Evolutionary conservation across 1,140 invertebrate species (phyloP).

Genomic region (Lepidotrigona ventralis): DNA sequence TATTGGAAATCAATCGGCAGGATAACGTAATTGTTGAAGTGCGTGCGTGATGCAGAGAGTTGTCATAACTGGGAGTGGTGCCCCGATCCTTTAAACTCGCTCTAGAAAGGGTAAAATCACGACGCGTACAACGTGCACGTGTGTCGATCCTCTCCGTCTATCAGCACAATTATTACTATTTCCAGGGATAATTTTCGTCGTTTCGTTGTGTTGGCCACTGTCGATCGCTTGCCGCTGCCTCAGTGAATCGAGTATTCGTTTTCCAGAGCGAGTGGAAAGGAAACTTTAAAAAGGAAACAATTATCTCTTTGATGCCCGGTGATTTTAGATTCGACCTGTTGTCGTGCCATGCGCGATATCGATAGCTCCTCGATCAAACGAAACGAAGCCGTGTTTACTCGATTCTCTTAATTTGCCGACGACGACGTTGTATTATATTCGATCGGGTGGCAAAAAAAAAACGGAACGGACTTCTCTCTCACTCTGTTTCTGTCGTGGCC

Average conservation of each 20-base stretch:
- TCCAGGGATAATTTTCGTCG: slow-evolving; percentile 14
- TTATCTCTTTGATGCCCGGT: slow-evolving; percentile 16
- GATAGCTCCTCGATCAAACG: background rate
- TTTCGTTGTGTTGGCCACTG: background rate
- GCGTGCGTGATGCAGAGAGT: slow-evolving; percentile 4
- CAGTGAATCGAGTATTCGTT: background rate
- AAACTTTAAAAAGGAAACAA: slow-evolving; percentile 10
- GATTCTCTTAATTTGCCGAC: background rate
- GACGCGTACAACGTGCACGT: background rate
- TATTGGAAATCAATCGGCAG: slow-evolving; percentile 48
- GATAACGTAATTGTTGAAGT: slow-evolving; percentile 44
- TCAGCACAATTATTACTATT: background rate
- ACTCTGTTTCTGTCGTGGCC: too few relatives aligned
- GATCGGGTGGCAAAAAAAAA: background rate
- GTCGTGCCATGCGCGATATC: background rate
- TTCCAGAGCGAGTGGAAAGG: background rate
- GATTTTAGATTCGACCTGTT: background rate
- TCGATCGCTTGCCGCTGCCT: background rate
- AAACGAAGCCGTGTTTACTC: background rate
- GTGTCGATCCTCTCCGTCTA: background rate
- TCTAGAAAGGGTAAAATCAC: slow-evolving; percentile 14
- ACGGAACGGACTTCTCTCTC: background rate
- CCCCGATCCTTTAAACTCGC: background rate
- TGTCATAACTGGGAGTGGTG: slow-evolving; percentile 5
- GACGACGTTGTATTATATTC: background rate